Evolutionary conservation across 2,888 invertebrate genomes (phyloP), one percentile per base, ranked within the genome.

Genomic region (Megaustenia siamemsis): DNA sequence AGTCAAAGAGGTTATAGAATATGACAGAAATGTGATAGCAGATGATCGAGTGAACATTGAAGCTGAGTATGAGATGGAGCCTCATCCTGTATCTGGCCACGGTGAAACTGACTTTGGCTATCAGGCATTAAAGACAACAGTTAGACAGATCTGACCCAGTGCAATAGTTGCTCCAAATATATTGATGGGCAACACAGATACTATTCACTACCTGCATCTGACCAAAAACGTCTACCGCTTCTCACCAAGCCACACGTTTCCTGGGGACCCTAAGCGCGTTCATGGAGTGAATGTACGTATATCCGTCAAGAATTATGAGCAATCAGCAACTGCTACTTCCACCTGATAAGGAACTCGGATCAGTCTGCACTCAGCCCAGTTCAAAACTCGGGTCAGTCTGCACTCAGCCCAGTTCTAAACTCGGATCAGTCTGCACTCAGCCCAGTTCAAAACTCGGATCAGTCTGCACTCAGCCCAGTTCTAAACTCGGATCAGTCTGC

Each of bases 261-360:
- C 92, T 15, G 90, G 89, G 4, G 94, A 94, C 86, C 71, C 93
- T 0, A 81, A 86, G 40, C 90, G 94, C 78, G 93, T 94, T 88
- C 95, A 95, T 90, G 95, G 95, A n/a, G 89, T 94, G 88, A 94
- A 95, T 90, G 95, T 95, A 89, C 90, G 94, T 38, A 94, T 95
- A 56, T 92, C 94, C 12, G 88, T 94, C 2, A 91, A 92, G 69
- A 94, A 95, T 88, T 95, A 94, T 87, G 92, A 94, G 83, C 91
- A 94, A 87, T 71, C 60, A 93, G 95, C 18, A 94, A 94, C 87
- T 95, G 95, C 89, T 95, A 93, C 88, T 93, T 94, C 84, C 93
- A 94, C 87, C 85, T 95, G 32, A 94, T 95, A 63, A 89, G 90
- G 77, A 94, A 94, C 90, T 92, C 94, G 43, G 94, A 95, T 85